phyloP scores from a whole-genome alignment of 2,113 vertebrate species.

The Albula goreensis region DNA sequence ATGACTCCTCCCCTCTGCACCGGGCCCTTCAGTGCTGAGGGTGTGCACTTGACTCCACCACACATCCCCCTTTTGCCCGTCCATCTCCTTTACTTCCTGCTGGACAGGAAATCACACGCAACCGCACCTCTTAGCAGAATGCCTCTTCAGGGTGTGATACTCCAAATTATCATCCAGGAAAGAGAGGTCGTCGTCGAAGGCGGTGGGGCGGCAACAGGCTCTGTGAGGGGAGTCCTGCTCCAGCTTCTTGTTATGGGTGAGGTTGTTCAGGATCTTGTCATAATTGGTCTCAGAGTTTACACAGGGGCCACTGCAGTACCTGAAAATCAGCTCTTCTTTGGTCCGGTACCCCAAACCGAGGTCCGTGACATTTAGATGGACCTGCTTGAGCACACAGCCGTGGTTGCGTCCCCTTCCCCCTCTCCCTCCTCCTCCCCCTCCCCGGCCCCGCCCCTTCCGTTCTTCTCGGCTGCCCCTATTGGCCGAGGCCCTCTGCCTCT shows the following conservation, averaged over 20 bases:
- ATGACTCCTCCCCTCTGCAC: neutral
- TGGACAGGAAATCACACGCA: slow-evolving; percentile 76
- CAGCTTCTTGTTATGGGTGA: slow-evolving; percentile 91
- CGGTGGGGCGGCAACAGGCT: slow-evolving; percentile 90
- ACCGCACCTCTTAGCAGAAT: slow-evolving; percentile 93
- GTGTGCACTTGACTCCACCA: neutral
- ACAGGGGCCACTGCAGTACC: slow-evolving; percentile 95
- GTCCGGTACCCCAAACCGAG: slow-evolving; percentile 93
- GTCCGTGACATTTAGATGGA: slow-evolving; percentile 95
- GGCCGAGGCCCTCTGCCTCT: slow-evolving; percentile 68
- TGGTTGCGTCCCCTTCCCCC: slow-evolving; percentile 74
- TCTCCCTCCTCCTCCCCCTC: slow-evolving; percentile 61
- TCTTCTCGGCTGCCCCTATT: slow-evolving; percentile 61
- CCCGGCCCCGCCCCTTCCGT: slow-evolving; percentile 64
- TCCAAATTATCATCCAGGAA: slow-evolving; percentile 92
- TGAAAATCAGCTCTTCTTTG: slow-evolving; percentile 95
- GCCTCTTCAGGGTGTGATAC: slow-evolving; percentile 95
- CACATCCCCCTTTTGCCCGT: slow-evolving; percentile 25
- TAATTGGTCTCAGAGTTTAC: slow-evolving; percentile 89
- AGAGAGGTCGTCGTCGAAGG: slow-evolving; percentile 92
- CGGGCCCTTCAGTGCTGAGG: neutral
- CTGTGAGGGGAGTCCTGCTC: slow-evolving; percentile 83
- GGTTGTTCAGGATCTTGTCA: slow-evolving; percentile 95
- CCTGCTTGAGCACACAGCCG: slow-evolving; percentile 88
- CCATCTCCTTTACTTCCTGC: slow-evolving; percentile 53